Evolutionary conservation across 2,888 invertebrate genomes (phyloP).

Genomic region (Parochlus steinenii): DNA sequence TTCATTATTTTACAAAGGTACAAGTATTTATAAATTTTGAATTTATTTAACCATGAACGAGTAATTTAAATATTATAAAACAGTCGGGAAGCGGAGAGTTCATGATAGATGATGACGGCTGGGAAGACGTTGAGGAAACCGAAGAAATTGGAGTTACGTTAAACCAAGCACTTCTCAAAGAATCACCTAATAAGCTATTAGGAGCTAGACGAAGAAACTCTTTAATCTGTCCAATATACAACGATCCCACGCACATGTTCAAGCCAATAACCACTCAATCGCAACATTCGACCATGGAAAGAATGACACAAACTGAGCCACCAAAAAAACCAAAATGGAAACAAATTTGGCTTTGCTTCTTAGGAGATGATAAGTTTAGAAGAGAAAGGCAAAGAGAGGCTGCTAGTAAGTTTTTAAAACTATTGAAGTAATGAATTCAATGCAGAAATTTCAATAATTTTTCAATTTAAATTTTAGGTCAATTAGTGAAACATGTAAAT

Average conservation of each 20-base stretch:
- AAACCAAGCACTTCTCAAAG: conserved; percentile 17
- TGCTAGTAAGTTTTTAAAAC: conserved; percentile 21
- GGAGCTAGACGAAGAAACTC: conserved; percentile 36
- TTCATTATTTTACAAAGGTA: conserved; percentile 89
- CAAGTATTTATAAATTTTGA: too few relatives aligned
- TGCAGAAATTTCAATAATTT: conserved; percentile 7
- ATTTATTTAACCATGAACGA: not conserved
- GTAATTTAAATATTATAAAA: conserved; percentile 5
- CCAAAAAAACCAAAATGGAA: conserved; percentile 55
- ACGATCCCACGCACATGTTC: conserved; percentile 21
- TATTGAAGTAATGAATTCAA: conserved; percentile 15
- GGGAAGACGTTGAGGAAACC: conserved; percentile 53
- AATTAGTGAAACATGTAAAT: conserved; percentile 43
- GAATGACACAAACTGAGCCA: conserved; percentile 67
- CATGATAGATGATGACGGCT: conserved; percentile 55
- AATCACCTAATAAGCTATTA: conserved; percentile 22
- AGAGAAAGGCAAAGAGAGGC: conserved; percentile 58
- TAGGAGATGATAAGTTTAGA: conserved; percentile 60
- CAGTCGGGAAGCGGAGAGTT: conserved; percentile 73
- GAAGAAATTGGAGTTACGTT: conserved; percentile 38
- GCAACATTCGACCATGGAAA: conserved; percentile 51
- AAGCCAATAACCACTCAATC: conserved; percentile 16
- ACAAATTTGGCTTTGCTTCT: conserved; percentile 64
- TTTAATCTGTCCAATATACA: conserved; percentile 45
- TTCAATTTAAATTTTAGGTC: conserved; percentile 2